Conservation (phyloP, 2,888 invertebrate species). For the Drosophila conformis region DNA sequence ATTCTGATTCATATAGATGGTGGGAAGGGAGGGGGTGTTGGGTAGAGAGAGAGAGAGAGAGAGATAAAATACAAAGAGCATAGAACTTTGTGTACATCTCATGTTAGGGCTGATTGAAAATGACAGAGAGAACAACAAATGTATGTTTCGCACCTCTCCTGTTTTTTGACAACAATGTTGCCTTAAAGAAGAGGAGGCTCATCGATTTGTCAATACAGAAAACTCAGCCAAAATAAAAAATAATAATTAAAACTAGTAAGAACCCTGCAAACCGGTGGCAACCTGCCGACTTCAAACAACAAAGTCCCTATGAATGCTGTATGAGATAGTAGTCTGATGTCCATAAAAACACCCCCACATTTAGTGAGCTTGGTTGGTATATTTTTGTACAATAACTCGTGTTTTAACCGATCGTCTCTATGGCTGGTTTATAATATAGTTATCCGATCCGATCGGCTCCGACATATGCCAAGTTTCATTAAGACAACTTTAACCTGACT, state of each 20-base stretch:
- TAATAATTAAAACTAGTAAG: too few species aligned
- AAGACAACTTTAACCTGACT: not conserved
- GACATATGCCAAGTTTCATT: not conserved
- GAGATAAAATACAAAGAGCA: not conserved
- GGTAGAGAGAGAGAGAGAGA: not conserved
- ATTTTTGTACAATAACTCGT: not conserved
- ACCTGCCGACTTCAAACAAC: not conserved
- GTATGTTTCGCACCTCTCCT: not conserved
- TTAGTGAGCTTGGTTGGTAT: not conserved
- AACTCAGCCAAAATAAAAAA: not conserved
- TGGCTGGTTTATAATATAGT: not conserved
- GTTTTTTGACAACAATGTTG: not conserved
- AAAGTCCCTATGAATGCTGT: not conserved
- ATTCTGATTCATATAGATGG: conserved; percentile 11
- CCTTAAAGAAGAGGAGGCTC: not conserved
- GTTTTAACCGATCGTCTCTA: not conserved
- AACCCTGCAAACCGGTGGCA: not conserved
- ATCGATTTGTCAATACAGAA: not conserved
- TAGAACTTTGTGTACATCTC: not conserved
- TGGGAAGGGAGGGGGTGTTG: not conserved
- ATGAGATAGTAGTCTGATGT: not conserved
- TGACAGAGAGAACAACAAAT: not conserved
- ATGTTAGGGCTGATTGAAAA: not conserved
- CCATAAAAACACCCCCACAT: not conserved
- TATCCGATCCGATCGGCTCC: not conserved